Evolutionary conservation across 2,888 invertebrate genomes (phyloP), one percentile per base, ranked within the genome.

Genomic region (Tenthredo mesomela): DNA sequence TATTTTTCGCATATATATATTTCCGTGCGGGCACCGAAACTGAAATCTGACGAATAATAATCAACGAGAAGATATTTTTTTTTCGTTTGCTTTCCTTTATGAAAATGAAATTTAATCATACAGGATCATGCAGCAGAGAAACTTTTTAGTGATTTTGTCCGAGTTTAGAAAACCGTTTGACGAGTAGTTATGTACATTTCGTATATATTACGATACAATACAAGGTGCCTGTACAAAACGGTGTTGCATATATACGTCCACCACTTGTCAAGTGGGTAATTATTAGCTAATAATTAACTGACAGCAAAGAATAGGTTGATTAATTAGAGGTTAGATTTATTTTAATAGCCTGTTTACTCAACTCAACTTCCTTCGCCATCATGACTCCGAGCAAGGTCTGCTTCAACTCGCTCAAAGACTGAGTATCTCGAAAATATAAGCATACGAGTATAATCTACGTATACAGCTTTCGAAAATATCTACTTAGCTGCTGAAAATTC

Each of bases 281-380:
- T 88, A 88, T 88, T 88, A 88, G 87, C 87, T 89, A 89, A 88
- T 88, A 89, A 54, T 54, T 54, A 54, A 89, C 87, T 85, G 86
- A 86, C 86, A 85, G 87, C 84, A 86, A 47, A 54, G 29, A 77
- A 80, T 80, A 88, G 88, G 87, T 88, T 88, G 89, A 88, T 89
- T 89, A 89, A 89, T 89, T 89, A 89, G 88, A 87, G 87, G 88
- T 87, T 87, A 15, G 80, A 80, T 80, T 33, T 25, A 65, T 61
- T 61, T 58, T 40, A 80, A 80, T 65, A 65, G 80, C 80, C 61
- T 80, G 80, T 80, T 80, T 37, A 80, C 80, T 80, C 25, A 54
- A 77, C 50, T 75, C 25, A 37, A 54, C 54, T 58, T 78, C 78
- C 15, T 37, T 6, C 54, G 6, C 29, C 47, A 15, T 54, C 47